phyloP scores from a whole-genome alignment of 2,113 vertebrate species.

The Tachycineta bicolor region DNA sequence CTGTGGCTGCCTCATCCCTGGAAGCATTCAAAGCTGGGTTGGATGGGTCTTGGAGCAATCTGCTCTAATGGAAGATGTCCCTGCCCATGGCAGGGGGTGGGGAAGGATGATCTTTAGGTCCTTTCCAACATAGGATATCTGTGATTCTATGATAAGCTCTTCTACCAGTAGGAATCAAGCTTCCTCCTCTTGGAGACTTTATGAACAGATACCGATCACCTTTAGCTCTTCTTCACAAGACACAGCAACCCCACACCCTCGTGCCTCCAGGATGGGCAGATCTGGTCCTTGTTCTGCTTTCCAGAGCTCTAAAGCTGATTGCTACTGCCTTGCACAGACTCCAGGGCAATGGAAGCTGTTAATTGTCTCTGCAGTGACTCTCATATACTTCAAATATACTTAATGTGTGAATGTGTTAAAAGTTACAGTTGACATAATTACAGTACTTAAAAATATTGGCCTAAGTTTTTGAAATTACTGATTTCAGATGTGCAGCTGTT shows the following conservation, averaged over 20 bases:
- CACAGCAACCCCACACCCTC: neutral
- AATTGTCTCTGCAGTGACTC: neutral
- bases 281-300: neutral
- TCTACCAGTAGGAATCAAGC: neutral
- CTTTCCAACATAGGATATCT: neutral
- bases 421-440: neutral
- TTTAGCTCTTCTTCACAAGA: neutral
- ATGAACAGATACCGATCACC: rapidly evolving
- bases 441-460: neutral
- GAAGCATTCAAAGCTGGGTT: neutral
- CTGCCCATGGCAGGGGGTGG: neutral
- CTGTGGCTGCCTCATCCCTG: neutral
- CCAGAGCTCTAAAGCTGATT: neutral
- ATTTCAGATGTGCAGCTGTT: neutral
- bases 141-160: neutral
- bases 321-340: neutral
- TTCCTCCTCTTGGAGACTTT: neutral
- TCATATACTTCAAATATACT: neutral
- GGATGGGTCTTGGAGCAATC: neutral
- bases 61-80: neutral
- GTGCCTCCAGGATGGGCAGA: neutral
- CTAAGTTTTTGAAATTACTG: neutral
- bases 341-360: neutral
- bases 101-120: neutral
- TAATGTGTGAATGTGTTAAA: neutral